These are phyloP conservation scores for Volucella inflata DNA, from an alignment of 2,888 invertebrate genomes.

Conservation along the genomic window DNA sequence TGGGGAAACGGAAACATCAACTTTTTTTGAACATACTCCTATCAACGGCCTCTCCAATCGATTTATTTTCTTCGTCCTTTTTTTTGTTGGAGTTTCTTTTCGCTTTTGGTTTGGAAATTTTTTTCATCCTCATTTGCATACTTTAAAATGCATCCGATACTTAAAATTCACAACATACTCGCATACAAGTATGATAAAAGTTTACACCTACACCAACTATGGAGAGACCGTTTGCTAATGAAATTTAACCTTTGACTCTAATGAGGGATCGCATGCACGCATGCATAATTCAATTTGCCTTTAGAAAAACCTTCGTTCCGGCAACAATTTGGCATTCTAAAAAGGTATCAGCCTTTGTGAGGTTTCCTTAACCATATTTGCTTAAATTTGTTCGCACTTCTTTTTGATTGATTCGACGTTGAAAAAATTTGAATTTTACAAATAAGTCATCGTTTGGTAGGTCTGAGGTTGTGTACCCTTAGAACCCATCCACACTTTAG, in stretches of 20 bases:
- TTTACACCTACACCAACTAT: conserved; percentile 36
- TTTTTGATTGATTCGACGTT: conserved; percentile 59
- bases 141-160: conserved; percentile 34
- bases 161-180: conserved; percentile 27
- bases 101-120: not conserved
- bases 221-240: conserved; percentile 46
- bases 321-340: conserved; percentile 13
- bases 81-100: no score
- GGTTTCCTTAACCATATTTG: conserved; percentile 40
- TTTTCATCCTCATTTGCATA: conserved; percentile 35
- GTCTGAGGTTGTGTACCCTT: no score
- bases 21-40: no score
- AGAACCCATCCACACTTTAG: no score
- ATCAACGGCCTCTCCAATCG: no score
- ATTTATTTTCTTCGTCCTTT: no score
- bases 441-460: no score
- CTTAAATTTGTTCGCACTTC: conserved; percentile 57
- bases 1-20: no score
- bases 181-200: conserved; percentile 16
- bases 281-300: conserved; percentile 33
- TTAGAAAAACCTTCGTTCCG: conserved; percentile 23
- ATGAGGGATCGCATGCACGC: conserved; percentile 42
- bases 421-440: conserved; percentile 28
- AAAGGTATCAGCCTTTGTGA: not conserved
- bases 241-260: conserved; percentile 50